phyloP scores from a whole-genome alignment of 2,888 invertebrate genomes.

The Melanchra persicariae region DNA sequence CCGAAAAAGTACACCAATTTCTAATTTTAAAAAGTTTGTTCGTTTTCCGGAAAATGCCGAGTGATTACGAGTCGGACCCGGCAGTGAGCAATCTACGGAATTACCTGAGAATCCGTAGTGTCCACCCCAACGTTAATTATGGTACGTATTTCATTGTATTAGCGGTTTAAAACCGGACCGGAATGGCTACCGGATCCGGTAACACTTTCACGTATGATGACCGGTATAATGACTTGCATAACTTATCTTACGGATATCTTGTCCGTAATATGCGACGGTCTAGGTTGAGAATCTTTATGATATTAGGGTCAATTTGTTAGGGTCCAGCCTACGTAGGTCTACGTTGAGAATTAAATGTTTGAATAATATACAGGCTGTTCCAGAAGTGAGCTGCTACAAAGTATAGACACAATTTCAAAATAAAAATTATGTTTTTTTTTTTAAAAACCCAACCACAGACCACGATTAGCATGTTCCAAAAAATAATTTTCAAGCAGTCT shows the following conservation, averaged over 20 bases:
- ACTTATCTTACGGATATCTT: background rate
- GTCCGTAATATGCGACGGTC: background rate
- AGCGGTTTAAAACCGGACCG: slow-evolving; percentile 12
- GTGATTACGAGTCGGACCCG: slow-evolving; percentile 75
- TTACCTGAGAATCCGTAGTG: slow-evolving; percentile 93
- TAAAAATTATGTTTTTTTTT: no score
- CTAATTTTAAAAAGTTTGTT: slow-evolving; percentile 8
- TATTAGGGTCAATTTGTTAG: background rate
- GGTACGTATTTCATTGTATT: slow-evolving; percentile 84
- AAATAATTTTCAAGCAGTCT: no score
- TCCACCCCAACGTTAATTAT: slow-evolving; percentile 94
- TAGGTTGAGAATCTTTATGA: background rate
- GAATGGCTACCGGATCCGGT: slow-evolving; percentile 14
- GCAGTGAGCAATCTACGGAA: slow-evolving; percentile 93
- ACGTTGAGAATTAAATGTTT: background rate
- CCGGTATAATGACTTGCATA: background rate
- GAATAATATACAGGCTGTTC: background rate
- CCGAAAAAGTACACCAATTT: background rate
- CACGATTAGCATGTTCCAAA: no score
- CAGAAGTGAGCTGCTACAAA: no score
- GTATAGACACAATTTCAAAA: no score
- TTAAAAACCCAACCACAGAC: no score
- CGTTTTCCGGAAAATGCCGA: slow-evolving; percentile 68
- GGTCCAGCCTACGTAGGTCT: no score
- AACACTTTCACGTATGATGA: background rate